Conservation (phyloP, 2,888 invertebrate species). For the Drosophila anomelani region DNA sequence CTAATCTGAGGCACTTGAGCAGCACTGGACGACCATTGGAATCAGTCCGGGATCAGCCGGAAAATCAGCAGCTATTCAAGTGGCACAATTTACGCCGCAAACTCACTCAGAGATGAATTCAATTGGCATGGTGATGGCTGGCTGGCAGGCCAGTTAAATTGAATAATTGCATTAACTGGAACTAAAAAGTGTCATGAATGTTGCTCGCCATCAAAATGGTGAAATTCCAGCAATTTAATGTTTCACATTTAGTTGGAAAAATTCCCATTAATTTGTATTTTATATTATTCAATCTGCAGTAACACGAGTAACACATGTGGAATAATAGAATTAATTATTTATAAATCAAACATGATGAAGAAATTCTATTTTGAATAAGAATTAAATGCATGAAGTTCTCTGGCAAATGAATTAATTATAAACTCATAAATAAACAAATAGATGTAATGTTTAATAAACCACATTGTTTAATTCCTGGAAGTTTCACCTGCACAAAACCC, state of each 20-base stretch:
- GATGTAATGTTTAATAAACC: background rate
- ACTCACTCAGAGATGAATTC: slow-evolving; percentile 54
- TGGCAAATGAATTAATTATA: background rate
- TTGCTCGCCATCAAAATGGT: slow-evolving; percentile 3
- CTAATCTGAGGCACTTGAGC: slow-evolving; percentile 37
- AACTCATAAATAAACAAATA: background rate
- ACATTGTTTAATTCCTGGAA: background rate
- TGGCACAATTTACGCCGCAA: slow-evolving; percentile 41
- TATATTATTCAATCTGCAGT: background rate
- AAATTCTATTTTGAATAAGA: background rate
- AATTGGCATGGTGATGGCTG: slow-evolving; percentile 8
- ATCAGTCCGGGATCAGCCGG: slow-evolving; percentile 19
- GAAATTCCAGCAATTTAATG: slow-evolving; percentile 4
- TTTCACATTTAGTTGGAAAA: slow-evolving; percentile 4
- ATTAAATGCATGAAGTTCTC: background rate
- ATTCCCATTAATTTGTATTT: slow-evolving; percentile 2
- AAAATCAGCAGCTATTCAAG: slow-evolving; percentile 26
- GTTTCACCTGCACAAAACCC: background rate
- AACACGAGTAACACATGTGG: background rate
- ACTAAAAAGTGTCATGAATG: slow-evolving; percentile 16
- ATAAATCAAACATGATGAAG: background rate
- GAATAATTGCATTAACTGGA: slow-evolving; percentile 40
- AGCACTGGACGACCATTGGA: slow-evolving; percentile 12
- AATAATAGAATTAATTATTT: background rate
- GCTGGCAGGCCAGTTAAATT: slow-evolving; percentile 11